These are phyloP conservation scores for Drosophila equinoxialis DNA, from an alignment of 1,140 invertebrate genomes.

Conservation along the genomic window DNA sequence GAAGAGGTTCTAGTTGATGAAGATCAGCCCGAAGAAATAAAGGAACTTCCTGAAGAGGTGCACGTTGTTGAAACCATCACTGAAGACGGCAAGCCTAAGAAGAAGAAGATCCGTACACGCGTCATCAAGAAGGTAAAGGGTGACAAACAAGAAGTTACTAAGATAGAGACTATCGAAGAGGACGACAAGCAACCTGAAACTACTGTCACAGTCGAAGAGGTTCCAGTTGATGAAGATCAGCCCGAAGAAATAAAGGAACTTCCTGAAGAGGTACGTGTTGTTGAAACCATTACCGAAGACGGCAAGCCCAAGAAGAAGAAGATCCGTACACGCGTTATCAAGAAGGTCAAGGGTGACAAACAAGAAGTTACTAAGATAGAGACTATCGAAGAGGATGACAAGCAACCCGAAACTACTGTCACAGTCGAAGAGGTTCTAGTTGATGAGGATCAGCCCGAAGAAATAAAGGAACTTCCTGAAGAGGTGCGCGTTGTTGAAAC, in stretches of 20 bases:
- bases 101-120: slow-evolving; percentile 54
- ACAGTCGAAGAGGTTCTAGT: slow-evolving; percentile 37
- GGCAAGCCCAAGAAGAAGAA: slow-evolving; percentile 68
- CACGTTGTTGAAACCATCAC: slow-evolving; percentile 35
- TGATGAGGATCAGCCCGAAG: slow-evolving; percentile 26
- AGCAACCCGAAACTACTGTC: slow-evolving; percentile 62
- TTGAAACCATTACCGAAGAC: slow-evolving; percentile 61
- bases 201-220: slow-evolving; percentile 54
- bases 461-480: slow-evolving; percentile 45
- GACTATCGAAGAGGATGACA: slow-evolving; percentile 73
- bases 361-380: slow-evolving; percentile 73
- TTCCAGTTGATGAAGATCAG: slow-evolving; percentile 16
- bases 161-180: slow-evolving; percentile 74
- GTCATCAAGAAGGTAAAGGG: slow-evolving; percentile 68
- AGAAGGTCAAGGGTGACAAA: slow-evolving; percentile 65
- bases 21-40: too few relatives aligned
- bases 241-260: slow-evolving; percentile 71
- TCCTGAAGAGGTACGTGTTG: slow-evolving; percentile 74
- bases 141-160: slow-evolving; percentile 55
- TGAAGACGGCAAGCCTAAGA: slow-evolving; percentile 17
- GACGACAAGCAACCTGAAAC: slow-evolving; percentile 72
- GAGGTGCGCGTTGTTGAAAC: slow-evolving; percentile 76
- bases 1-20: slow-evolving; percentile 42
- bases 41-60: too few relatives aligned
- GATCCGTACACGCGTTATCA: slow-evolving; percentile 73